Conservation (phyloP, 2,888 invertebrate species). For the Mimachlamys varia region DNA sequence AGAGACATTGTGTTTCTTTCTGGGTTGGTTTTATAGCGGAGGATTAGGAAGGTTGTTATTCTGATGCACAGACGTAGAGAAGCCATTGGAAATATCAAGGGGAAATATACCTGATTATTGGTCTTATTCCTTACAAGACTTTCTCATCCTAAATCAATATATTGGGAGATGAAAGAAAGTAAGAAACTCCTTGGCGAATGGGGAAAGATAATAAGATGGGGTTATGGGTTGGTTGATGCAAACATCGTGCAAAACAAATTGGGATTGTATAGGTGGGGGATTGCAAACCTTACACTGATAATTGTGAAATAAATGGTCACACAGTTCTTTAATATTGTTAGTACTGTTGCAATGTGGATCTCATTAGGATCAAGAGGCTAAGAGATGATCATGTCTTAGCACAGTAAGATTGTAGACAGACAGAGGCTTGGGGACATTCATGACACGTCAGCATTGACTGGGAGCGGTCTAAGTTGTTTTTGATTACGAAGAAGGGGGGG, state of each 20-base stretch:
- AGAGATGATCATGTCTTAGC: no score
- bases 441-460: not conserved
- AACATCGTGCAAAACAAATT: no score
- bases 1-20: constrained; percentile 4
- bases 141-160: constrained; percentile 33
- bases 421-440: no score
- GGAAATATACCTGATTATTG: not conserved
- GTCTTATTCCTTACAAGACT: not conserved
- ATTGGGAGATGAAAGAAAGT: not conserved
- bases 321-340: no score
- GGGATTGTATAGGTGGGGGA: no score
- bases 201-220: not conserved
- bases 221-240: not conserved
- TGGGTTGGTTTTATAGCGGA: not conserved
- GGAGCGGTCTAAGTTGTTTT: not conserved
- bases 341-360: no score
- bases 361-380: no score
- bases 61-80: not conserved
- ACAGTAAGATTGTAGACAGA: no score
- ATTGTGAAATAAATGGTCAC: no score
- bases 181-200: not conserved
- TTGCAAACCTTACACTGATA: no score
- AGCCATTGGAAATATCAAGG: no score
- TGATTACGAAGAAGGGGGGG: not conserved
- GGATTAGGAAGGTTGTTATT: not conserved